Percentiles rank a stretch among this genome's conserved stretches.
Evolutionary conservation across 1,140 invertebrate genomes (phyloP).

Genomic region (Delia radicum): DNA sequence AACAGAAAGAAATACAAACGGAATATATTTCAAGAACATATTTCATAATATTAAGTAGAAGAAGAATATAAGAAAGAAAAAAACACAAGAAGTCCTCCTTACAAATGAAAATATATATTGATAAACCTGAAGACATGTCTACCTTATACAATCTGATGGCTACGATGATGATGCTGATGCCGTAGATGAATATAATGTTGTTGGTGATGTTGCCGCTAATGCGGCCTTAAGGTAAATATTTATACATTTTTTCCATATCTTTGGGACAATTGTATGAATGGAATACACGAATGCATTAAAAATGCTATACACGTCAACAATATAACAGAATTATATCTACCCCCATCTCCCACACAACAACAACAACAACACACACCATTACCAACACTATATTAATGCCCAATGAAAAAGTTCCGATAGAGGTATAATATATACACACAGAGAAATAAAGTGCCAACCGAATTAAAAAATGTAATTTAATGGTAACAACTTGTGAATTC

Average conservation of each 20-base stretch:
- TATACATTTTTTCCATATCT: too few species aligned
- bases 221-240: background rate
- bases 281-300: conserved; percentile 8
- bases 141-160: background rate
- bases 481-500: too few species aligned
- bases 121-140: background rate
- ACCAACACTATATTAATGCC: too few species aligned
- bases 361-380: background rate
- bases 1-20: background rate
- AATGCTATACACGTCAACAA: conserved; percentile 5
- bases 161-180: background rate
- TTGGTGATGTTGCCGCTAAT: background rate
- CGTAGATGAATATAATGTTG: background rate
- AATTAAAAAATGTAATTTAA: too few species aligned
- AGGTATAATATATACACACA: too few species aligned
- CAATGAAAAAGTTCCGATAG: too few species aligned
- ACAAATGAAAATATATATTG: background rate
- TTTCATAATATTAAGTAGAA: background rate
- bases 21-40: background rate
- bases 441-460: too few species aligned
- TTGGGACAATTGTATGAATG: background rate
- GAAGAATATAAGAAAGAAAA: background rate
- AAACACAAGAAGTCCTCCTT: background rate
- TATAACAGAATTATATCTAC: conserved; percentile 4
- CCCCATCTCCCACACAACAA: background rate